Evolutionary conservation across 2,113 vertebrate genomes (phyloP), one percentile per base, ranked within the genome.

Genomic region (Cygnus buccinator): DNA sequence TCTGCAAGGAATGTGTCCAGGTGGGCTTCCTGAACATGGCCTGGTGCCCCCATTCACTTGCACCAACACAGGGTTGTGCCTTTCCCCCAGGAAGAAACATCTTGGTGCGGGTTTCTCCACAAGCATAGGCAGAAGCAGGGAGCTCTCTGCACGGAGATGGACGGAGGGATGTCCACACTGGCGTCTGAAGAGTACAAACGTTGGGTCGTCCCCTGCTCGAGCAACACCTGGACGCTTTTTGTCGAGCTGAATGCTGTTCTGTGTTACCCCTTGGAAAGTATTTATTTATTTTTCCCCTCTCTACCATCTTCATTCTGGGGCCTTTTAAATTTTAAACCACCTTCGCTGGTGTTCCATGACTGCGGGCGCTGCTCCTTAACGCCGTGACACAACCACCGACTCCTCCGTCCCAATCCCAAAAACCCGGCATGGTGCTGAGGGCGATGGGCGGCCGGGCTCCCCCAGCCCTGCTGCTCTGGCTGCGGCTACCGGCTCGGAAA

Each of bases 31-130:
- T 9, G 9, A 46, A 6, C 12, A 5, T 0, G 41, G 15, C 43
- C 16, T 1, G 3, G 8, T 22, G 58, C 50, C 46, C 46, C 46
- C 46, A 0, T 11, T 52, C 12, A 74, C 52, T 0, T 2, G 35
- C 5, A 1, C 46, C 46, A 20, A 20, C 1, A 3, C 0, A 1
- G 2, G 25, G 46, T 1, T 3, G 39, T 1, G 21, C 31, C 12
- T 2, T 74, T 37, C 29, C 15, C 13, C 6, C 0, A 13, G 26
- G 31, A 29, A 11, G 6, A 10, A 2, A 2, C 16, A 1, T 5
- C 37, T 28, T 31, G 6, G 8, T 2, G 35, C 2, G 1, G 6
- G 19, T 31, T n/a, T 5, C 10, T 16, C 3, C 1, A 31, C 1
- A 22, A 23, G 48, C 48, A 0, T 2, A 15, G 82, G 18, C 4